Evolutionary conservation across 2,113 vertebrate genomes (phyloP).

Genomic region (Butorides virescens): DNA sequence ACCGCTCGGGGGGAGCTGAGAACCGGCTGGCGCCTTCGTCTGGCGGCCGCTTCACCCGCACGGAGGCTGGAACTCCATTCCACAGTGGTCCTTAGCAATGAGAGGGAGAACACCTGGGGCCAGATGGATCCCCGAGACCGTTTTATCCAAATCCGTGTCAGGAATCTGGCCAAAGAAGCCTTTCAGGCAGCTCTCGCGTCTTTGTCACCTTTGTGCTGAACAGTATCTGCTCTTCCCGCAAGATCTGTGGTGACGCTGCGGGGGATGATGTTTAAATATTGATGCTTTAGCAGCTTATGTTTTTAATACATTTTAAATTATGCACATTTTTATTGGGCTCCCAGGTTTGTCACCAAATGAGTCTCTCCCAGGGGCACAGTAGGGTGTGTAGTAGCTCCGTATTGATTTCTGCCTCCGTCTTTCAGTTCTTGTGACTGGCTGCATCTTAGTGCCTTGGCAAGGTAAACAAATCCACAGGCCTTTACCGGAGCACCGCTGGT

Average conservation of each 20-base stretch:
- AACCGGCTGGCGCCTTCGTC: accelerated
- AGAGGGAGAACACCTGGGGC: not conserved
- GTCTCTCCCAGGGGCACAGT: not conserved
- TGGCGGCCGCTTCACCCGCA: not conserved
- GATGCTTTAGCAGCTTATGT: slow-evolving; percentile 24
- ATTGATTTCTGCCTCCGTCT: not conserved
- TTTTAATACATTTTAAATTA: slow-evolving; percentile 51
- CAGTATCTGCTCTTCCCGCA: not conserved
- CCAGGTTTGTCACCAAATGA: not conserved
- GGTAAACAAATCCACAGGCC: not conserved
- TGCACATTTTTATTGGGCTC: slow-evolving; percentile 15
- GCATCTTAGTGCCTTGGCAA: not conserved
- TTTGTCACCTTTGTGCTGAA: not conserved
- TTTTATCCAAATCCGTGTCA: not conserved
- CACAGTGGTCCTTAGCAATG: not conserved
- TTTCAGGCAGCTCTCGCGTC: not conserved
- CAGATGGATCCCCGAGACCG: not conserved
- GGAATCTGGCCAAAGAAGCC: not conserved
- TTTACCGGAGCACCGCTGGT: not conserved
- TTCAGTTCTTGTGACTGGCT: not conserved
- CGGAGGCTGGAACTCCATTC: accelerated
- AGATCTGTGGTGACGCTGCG: not conserved
- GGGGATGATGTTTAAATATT: slow-evolving; percentile 34
- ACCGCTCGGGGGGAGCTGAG: not conserved
- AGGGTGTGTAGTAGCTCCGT: not conserved